These are phyloP conservation scores for Ranitomeya variabilis DNA, from an alignment of 2,113 vertebrate genomes.

Conservation along the genomic window DNA sequence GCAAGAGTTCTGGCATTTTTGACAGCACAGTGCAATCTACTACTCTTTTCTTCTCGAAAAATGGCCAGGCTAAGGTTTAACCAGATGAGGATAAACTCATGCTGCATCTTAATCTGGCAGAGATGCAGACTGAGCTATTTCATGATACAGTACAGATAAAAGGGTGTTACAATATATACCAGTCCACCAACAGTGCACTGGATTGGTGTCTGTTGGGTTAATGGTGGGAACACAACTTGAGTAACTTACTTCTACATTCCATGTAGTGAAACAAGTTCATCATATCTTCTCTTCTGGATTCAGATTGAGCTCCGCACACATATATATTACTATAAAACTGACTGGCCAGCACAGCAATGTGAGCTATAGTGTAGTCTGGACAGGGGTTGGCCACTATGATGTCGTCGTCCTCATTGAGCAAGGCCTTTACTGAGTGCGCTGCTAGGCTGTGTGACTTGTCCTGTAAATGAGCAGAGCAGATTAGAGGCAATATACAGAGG, in stretches of 20 bases:
- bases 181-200: no score
- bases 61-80: no score
- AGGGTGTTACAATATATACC: no score
- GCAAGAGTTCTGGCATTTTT: no score
- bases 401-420: constrained; percentile 75
- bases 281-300: constrained; percentile 72
- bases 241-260: constrained; percentile 84
- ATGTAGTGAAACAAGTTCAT: constrained; percentile 70
- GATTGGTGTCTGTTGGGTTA: no score
- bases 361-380: constrained; percentile 80
- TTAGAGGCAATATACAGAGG: background rate
- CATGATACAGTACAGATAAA: no score
- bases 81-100: no score
- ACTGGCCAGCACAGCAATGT: constrained; percentile 74
- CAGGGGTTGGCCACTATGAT: constrained; percentile 79
- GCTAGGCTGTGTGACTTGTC: constrained; percentile 88
- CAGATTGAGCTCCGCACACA: constrained; percentile 76
- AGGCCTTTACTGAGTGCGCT: constrained; percentile 73
- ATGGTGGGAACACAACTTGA: background rate
- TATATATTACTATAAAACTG: constrained; percentile 69
- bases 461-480: constrained; percentile 64
- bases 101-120: no score
- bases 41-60: no score
- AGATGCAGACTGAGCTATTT: no score
- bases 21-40: no score